These are phyloP conservation scores for Drosophila kokeensis DNA, from an alignment of 2,888 invertebrate genomes.

Conservation along the genomic window DNA sequence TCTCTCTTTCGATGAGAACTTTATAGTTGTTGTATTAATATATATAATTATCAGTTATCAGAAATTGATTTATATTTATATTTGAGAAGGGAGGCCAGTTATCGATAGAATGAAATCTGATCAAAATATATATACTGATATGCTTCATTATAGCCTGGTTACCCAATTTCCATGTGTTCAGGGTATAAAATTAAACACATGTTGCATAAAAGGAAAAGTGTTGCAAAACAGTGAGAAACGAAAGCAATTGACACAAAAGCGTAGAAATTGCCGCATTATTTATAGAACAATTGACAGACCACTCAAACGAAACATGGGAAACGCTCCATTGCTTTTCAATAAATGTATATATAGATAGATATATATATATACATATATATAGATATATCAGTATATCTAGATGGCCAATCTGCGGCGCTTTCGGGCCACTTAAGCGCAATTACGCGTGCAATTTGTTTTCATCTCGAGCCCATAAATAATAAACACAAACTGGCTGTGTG, in stretches of 20 bases:
- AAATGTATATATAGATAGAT: constrained; percentile 32
- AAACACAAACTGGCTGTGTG: constrained; percentile 33
- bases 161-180: neutral
- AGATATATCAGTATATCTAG: neutral
- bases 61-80: neutral
- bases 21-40: neutral
- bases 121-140: neutral
- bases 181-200: neutral
- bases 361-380: constrained; percentile 15
- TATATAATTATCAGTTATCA: neutral
- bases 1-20: neutral
- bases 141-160: neutral
- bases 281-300: constrained; percentile 75
- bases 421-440: constrained; percentile 74
- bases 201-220: constrained; percentile 4
- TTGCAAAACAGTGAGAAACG: constrained; percentile 41
- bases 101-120: neutral
- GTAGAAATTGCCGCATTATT: constrained; percentile 54
- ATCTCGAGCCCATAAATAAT: constrained; percentile 62
- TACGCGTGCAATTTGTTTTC: constrained; percentile 75
- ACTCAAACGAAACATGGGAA: constrained; percentile 57
- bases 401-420: constrained; percentile 31
- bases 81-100: neutral
- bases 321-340: constrained; percentile 58
- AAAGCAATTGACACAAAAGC: constrained; percentile 62